A percentile compares a stretch with the other conserved stretches of the same genome.
phyloP scores from a whole-genome alignment of 1,140 invertebrate genomes.

The fruit fly (Drosophila melanogaster) region DNA sequence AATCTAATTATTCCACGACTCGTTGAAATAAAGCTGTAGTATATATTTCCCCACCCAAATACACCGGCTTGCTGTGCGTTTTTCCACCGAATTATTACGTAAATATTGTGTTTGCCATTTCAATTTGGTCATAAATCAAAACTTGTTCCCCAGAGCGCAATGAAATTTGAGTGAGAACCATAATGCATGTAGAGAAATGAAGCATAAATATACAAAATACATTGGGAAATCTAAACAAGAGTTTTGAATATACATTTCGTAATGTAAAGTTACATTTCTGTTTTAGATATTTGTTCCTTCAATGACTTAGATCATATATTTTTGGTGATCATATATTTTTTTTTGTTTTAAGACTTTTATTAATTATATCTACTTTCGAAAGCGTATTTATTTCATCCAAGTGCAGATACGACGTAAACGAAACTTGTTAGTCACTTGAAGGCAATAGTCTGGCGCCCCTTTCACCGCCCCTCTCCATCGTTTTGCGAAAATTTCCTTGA shows the following conservation, averaged over 20 bases:
- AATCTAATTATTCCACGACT: conserved; percentile 46
- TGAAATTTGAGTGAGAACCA: conserved; percentile 48
- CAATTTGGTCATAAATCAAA: conserved; percentile 57
- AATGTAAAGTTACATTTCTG: too few species aligned
- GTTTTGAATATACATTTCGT: too few species aligned
- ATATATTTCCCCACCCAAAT: conserved; percentile 32
- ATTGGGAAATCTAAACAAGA: neutral
- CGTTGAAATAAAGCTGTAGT: conserved; percentile 6
- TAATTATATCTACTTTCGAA: rapidly evolving
- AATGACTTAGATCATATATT: too few species aligned
- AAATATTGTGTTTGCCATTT: conserved; percentile 38
- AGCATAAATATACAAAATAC: neutral
- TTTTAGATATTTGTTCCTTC: too few species aligned
- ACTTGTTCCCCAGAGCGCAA: conserved; percentile 25
- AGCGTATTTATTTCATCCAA: neutral
- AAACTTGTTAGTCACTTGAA: conserved; percentile 68
- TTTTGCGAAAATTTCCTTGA: conserved; percentile 15
- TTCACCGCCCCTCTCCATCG: neutral
- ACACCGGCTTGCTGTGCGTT: conserved; percentile 7
- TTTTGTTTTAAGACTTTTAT: too few species aligned
- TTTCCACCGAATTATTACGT: conserved; percentile 58
- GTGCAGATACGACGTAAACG: conserved; percentile 28
- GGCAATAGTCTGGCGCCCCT: conserved; percentile 25
- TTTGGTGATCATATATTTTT: too few species aligned
- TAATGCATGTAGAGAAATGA: conserved; percentile 6